Evolutionary conservation across 2,113 vertebrate genomes (phyloP).

Genomic region (Chloropsis hardwickii): DNA sequence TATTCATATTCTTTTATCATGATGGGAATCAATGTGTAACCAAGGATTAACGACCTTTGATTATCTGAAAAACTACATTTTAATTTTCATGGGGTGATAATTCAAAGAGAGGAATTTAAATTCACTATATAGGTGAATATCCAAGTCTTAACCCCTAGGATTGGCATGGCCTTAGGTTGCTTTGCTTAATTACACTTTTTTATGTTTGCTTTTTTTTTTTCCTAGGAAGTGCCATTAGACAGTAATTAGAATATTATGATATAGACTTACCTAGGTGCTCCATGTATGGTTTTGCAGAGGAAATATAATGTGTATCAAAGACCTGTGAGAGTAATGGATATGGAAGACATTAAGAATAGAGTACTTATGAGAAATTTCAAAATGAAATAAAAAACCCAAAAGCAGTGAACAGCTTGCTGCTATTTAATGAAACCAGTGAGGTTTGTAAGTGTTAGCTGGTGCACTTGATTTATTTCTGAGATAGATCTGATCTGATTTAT

Average conservation of each 20-base stretch:
- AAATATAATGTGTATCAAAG: neutral
- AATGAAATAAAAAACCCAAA: conserved; percentile 6
- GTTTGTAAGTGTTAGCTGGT: conserved; percentile 2
- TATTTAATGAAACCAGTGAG: neutral
- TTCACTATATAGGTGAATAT: neutral
- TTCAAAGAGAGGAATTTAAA: neutral
- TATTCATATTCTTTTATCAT: neutral
- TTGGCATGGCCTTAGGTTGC: neutral
- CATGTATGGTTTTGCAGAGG: neutral
- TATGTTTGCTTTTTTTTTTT: neutral
- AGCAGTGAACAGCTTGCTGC: neutral
- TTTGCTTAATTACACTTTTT: conserved; percentile 24
- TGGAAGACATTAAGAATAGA: neutral
- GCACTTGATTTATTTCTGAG: conserved; percentile 15
- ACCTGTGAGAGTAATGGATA: neutral
- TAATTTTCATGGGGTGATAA: neutral
- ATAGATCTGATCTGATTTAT: neutral
- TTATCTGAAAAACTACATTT: conserved; percentile 9
- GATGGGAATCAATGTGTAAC: neutral
- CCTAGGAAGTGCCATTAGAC: neutral
- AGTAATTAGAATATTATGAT: conserved; percentile 16
- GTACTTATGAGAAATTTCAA: neutral
- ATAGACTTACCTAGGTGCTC: neutral
- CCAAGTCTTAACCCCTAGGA: neutral
- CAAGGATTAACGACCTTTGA: neutral